Evolutionary conservation across 2,888 invertebrate genomes (phyloP).

Genomic region (Agonopterix heracliana): DNA sequence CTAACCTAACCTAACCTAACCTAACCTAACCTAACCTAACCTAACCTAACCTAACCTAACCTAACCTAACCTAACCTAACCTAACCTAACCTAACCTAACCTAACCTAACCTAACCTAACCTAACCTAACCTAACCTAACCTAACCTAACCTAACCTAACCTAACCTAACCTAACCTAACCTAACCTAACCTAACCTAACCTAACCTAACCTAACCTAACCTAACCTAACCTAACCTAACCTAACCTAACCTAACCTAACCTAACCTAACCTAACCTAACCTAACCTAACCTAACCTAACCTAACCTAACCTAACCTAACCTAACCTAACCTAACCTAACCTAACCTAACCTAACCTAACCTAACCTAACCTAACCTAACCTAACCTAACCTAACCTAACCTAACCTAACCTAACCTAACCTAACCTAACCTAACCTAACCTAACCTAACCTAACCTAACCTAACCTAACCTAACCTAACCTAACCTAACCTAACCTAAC

Average conservation of each 20-base stretch:
- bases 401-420: constrained; percentile 8
- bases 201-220: constrained; percentile 11
- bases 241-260: constrained; percentile 14
- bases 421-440: constrained; percentile 8
- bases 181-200: constrained; percentile 15
- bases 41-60: constrained; percentile 11
- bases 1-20: constrained; percentile 5
- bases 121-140: constrained; percentile 9
- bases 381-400: constrained; percentile 8
- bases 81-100: constrained; percentile 8
- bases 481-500: constrained; percentile 8
- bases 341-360: constrained; percentile 7
- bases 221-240: constrained; percentile 14
- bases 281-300: constrained; percentile 10
- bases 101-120: constrained; percentile 8
- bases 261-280: constrained; percentile 10
- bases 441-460: constrained; percentile 8
- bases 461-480: constrained; percentile 8
- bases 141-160: constrained; percentile 14
- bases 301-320: constrained; percentile 11
- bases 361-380: constrained; percentile 8
- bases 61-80: constrained; percentile 8
- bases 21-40: constrained; percentile 9
- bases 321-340: constrained; percentile 10
- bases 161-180: constrained; percentile 17